Base-by-base conservation (phyloP, 2,888 invertebrate species). In the Alloplasta piceator region DNA sequence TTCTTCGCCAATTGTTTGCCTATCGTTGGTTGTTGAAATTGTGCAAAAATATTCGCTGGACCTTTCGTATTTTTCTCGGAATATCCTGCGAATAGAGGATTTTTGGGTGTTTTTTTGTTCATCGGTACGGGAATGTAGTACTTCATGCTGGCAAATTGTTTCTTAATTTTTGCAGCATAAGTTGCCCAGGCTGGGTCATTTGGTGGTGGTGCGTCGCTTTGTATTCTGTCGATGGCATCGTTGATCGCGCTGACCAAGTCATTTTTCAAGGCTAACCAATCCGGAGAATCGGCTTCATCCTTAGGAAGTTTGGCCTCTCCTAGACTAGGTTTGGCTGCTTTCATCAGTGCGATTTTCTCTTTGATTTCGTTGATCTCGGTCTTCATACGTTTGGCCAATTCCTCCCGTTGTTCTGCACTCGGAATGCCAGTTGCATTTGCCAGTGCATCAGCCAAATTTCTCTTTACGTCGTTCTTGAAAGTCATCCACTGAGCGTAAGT, bases 401-500 rank as follows among this genome's bases (percentile, higher is more conserved):
- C 71, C 36, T 76, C 58, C 14, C 82, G 58, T 56, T 76, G 70
- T 50, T 81, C 72, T 10, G 83, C 73, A 6, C 82, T 84, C 36
- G 67, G 67, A 9, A 68, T 67, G 6, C 82, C 74, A 2, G 68
- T 78, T 7, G 83, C 83, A 1, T 78, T 76, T 1, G 56, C 72
- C 56, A 88, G 74, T 1, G 85, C 82, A 5, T 85, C 75, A 14
- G 82, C 86, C 6, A 89, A 43, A 5, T 74, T 72, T 7, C 73
- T 78, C 9, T 81, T 77, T 3, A 87, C 41, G 4, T 85, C 71
- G 6, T 14, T 68, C 67, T 83, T 87, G 6, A 89, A 86, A 4
- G 26, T 70, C 5, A 83, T 60, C 88, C 88, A 89, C 64, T 87
- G 85, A 0, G 80, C 76, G 73, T 73, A 72, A 2, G 41, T 66